Base-by-base conservation (phyloP, 2,797 vertebrate species). In the Chloroceryle inda region DNA sequence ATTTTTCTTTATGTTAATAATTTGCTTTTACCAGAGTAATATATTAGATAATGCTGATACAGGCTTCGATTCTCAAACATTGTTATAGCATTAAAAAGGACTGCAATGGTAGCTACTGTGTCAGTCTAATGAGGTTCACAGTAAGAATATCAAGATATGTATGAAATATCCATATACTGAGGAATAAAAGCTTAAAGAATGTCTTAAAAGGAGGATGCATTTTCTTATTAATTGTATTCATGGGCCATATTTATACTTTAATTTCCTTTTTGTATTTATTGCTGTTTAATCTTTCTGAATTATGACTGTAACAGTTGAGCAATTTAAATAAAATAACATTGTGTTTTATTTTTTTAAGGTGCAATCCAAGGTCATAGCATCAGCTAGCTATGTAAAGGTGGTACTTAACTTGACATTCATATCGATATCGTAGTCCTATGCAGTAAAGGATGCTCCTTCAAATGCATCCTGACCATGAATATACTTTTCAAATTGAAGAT, bases 1-100 rank as follows among this genome's bases (percentile, higher is more conserved):
- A 59, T 59, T 93, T 90, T 53, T 24, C 26, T 66, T 92, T 50
- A n/a, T 73, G 84, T 96, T 94, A 82, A 93, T 96, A 3, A 96
- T 93, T 93, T 95, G 74, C 90, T 83, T 92, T 95, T 95, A 93
- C 24, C 85, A 42, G 81, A 82, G 52, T 45, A 79, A 69, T 81
- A 17, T 29, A 35, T 38, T 38, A 90, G 78, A 84, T 76, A 85
- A 79, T 45, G 55, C 55, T 68, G 63, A 40, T 78, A 61, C 8
- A 81, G 62, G 31, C 69, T 81, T 61, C 16, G 38, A 13, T 50
- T 72, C 6, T 27, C 26, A 79, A 14, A 50, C 21, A 13, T 83
- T 77, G 35, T 55, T 61, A n/a, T 2, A 42, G 66, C 27, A 55
- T 59, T 83, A 45, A 53, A 64, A 59, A 72, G 75, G 27, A 3